These are phyloP conservation scores for Tauraco hartlaubi DNA, from an alignment of 2,797 vertebrate species.

Conservation along the genomic window DNA sequence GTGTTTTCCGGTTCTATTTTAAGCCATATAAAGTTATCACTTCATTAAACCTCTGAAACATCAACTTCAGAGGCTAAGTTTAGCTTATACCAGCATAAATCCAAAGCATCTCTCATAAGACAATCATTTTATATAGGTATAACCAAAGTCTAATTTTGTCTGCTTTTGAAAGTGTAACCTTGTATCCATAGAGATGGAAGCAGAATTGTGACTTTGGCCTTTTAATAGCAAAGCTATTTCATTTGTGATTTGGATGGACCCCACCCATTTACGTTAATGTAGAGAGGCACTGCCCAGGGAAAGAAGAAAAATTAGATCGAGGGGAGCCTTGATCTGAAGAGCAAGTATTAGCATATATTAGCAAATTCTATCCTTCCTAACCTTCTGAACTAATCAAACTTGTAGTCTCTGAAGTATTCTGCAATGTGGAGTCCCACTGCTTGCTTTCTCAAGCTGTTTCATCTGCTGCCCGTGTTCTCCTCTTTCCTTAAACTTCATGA, in stretches of 20 bases:
- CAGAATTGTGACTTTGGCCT: not conserved
- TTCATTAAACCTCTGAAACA: constrained; percentile 31
- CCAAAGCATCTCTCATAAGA: not conserved
- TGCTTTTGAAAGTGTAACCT: not conserved
- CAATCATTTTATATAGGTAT: not conserved
- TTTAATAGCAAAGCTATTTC: constrained; percentile 25
- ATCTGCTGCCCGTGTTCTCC: not conserved
- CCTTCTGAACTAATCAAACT: not conserved
- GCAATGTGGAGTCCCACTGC: not conserved
- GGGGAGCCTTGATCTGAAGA: not conserved
- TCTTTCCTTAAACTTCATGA: not conserved
- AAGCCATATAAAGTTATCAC: constrained; percentile 11
- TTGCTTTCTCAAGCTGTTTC: not conserved
- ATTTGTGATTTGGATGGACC: not conserved
- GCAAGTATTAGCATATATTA: not conserved
- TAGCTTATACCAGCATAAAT: not conserved
- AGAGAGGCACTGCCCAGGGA: not conserved
- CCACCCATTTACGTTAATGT: not conserved
- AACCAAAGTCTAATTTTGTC: not conserved
- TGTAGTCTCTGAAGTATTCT: not conserved
- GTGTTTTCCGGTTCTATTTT: constrained; percentile 54
- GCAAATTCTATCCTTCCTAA: not conserved
- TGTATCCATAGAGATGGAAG: not conserved
- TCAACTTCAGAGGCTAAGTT: constrained; percentile 4
- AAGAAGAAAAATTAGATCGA: not conserved